phyloP scores from a whole-genome alignment of 2,888 invertebrate species.

The Xestia sexstrigata region DNA sequence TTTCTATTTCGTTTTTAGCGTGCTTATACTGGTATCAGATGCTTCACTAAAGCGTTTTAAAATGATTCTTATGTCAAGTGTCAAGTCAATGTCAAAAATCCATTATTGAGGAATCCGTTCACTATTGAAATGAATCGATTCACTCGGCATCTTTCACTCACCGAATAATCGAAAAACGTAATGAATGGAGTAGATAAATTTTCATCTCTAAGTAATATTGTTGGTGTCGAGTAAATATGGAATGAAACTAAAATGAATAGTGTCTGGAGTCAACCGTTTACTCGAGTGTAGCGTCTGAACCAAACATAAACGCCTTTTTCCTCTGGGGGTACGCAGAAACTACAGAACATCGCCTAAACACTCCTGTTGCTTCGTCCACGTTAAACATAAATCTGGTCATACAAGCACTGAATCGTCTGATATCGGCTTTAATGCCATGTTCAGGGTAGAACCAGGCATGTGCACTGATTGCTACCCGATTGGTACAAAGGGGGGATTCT shows the following conservation, averaged over 20 bases:
- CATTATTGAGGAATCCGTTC: too few relatives aligned
- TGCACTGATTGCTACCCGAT: conserved; percentile 21
- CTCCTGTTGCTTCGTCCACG: background rate
- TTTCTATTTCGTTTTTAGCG: conserved; percentile 29
- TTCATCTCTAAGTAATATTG: background rate
- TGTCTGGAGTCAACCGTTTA: background rate
- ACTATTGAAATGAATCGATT: too few relatives aligned
- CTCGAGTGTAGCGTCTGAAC: background rate
- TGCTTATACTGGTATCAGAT: conserved; percentile 8
- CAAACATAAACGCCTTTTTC: background rate
- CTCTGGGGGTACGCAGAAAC: too few relatives aligned
- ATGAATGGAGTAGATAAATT: background rate
- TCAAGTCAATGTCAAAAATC: too few relatives aligned
- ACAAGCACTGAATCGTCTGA: background rate
- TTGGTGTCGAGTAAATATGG: background rate
- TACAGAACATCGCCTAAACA: too few relatives aligned
- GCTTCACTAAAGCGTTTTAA: too few relatives aligned
- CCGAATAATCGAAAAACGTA: background rate
- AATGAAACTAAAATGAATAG: background rate
- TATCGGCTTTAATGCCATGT: background rate
- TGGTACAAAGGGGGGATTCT: background rate
- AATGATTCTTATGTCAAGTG: too few relatives aligned
- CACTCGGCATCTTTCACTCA: background rate
- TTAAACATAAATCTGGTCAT: background rate
- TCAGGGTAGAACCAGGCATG: background rate